Conservation (phyloP, 2,797 vertebrate genomes). For the Urophycis tenuis region DNA sequence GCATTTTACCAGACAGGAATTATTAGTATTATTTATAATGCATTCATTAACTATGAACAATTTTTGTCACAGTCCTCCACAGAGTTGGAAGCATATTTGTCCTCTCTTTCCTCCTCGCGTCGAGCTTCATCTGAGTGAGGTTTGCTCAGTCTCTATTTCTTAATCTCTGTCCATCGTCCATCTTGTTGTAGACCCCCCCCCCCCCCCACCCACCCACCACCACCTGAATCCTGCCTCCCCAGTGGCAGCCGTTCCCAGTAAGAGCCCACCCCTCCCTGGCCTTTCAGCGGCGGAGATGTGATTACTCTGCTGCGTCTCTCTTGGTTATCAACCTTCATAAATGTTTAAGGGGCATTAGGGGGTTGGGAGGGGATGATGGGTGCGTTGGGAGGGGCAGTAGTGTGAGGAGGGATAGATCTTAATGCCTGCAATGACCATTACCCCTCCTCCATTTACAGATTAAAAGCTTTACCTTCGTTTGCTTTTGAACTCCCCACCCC, state of each 20-base stretch:
- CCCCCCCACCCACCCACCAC: neutral
- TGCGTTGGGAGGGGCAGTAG: constrained; percentile 48
- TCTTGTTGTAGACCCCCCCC: constrained; percentile 25
- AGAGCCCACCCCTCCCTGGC: neutral
- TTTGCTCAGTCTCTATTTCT: neutral
- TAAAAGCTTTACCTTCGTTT: constrained; percentile 79
- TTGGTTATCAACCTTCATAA: constrained; percentile 74
- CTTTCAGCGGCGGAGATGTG: constrained; percentile 62
- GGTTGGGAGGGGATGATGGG: neutral
- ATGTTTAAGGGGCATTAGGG: constrained; percentile 73
- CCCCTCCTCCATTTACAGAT: constrained; percentile 75
- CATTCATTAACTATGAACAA: too few species aligned
- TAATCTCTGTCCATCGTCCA: constrained; percentile 18
- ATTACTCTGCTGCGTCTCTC: constrained; percentile 61
- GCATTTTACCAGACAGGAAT: too few species aligned
- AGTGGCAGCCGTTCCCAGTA: constrained; percentile 29
- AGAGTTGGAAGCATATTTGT: too few species aligned
- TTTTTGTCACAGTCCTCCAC: too few species aligned
- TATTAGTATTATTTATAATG: neutral
- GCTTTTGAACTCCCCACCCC: constrained; percentile 22
- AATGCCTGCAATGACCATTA: constrained; percentile 71
- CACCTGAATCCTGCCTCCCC: too few species aligned
- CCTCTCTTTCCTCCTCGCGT: too few species aligned
- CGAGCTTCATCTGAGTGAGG: too few species aligned
- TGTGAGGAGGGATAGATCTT: constrained; percentile 56